Evolutionary conservation across 2,888 invertebrate genomes (phyloP).

Genomic region (Tetheella fluctuosa): DNA sequence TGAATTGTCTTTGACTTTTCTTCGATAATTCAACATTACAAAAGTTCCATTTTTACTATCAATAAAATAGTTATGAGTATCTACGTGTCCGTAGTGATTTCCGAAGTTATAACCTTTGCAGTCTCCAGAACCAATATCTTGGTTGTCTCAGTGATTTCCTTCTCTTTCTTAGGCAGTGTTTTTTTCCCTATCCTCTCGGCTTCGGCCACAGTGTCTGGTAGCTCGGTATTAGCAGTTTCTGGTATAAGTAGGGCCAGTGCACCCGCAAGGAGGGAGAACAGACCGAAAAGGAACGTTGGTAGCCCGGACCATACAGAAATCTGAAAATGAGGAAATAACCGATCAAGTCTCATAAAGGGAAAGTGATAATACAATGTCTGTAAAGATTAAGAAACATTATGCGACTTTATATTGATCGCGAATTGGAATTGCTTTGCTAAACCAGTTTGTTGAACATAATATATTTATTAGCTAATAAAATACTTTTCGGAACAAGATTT

Average conservation of each 20-base stretch:
- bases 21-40: too few species aligned
- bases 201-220: conserved; percentile 79
- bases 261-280: conserved; percentile 73
- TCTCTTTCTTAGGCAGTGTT: conserved; percentile 24
- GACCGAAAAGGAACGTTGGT: conserved; percentile 78
- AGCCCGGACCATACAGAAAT: conserved; percentile 75
- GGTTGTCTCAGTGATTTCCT: not conserved
- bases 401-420: too few species aligned
- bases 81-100: not conserved
- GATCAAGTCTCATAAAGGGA: too few species aligned
- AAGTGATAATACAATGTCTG: too few species aligned
- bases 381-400: too few species aligned
- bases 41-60: too few species aligned
- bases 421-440: too few species aligned
- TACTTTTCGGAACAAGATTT: too few species aligned
- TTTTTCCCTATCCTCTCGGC: conserved; percentile 69
- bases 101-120: not conserved
- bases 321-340: conserved; percentile 44
- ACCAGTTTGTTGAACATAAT: too few species aligned
- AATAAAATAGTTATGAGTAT: not conserved
- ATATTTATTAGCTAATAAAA: too few species aligned
- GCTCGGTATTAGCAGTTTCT: conserved; percentile 74
- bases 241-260: conserved; percentile 75
- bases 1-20: too few species aligned
- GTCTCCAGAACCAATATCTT: not conserved